Conservation (phyloP, 2,113 vertebrate genomes). For the Jacana jacana region DNA sequence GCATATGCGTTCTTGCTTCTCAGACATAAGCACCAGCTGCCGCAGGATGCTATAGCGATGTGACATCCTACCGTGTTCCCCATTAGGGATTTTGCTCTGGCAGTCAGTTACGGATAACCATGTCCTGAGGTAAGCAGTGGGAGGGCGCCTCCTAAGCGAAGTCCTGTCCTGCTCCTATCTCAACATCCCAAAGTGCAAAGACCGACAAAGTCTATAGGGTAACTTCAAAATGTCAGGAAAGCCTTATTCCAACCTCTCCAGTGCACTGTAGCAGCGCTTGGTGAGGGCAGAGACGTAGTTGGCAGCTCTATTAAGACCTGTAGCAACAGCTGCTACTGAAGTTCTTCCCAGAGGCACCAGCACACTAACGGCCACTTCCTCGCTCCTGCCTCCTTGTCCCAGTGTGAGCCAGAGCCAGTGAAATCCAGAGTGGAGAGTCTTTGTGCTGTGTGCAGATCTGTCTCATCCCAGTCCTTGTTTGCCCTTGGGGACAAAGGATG, state of each 20-base stretch:
- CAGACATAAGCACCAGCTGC: neutral
- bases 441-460: neutral
- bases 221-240: neutral
- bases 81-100: neutral
- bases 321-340: neutral
- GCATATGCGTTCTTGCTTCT: neutral
- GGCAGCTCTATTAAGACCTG: neutral
- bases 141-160: neutral
- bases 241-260: neutral
- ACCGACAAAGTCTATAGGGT: neutral
- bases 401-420: neutral
- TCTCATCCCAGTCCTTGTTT: neutral
- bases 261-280: fast-evolving
- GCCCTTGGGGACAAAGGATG: neutral
- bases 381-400: fast-evolving
- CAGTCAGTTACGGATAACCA: neutral
- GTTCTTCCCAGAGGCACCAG: neutral
- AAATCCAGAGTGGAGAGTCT: neutral
- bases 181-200: neutral
- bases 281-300: neutral
- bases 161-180: neutral
- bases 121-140: neutral
- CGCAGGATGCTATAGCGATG: neutral
- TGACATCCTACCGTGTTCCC: neutral
- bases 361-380: neutral